phyloP scores from a whole-genome alignment of 2,113 vertebrate genomes.

The Notothenia rossii region DNA sequence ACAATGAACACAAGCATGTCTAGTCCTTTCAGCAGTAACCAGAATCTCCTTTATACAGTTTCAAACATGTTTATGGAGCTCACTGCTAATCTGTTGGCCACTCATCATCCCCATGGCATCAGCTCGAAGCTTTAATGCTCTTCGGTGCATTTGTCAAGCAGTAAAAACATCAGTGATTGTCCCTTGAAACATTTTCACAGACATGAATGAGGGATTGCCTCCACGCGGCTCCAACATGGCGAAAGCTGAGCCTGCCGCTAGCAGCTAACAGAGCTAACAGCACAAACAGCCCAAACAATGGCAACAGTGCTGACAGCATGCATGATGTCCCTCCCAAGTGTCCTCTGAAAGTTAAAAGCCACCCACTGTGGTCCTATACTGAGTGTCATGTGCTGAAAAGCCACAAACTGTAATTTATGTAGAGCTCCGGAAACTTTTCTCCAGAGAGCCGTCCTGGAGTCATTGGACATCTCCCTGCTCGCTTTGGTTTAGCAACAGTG shows the following conservation, averaged over 20 bases:
- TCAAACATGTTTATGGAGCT: background rate
- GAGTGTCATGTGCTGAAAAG: conserved; percentile 49
- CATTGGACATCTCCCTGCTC: conserved; percentile 18
- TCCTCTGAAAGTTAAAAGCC: conserved; percentile 38
- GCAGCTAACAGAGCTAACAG: too few relatives aligned
- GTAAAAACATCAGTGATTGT: too few relatives aligned
- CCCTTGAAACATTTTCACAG: too few relatives aligned
- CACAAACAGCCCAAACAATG: too few relatives aligned
- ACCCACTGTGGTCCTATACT: conserved; percentile 42
- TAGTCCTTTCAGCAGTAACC: background rate
- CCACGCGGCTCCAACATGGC: too few relatives aligned
- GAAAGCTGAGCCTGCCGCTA: too few relatives aligned
- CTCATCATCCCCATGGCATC: background rate
- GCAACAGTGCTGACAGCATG: too few relatives aligned
- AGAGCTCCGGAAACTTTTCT: conserved; percentile 29
- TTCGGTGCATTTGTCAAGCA: background rate
- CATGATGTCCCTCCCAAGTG: background rate
- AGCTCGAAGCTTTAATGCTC: background rate
- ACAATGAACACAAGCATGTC: background rate
- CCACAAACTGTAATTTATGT: conserved; percentile 33
- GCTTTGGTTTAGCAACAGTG: conserved; percentile 6
- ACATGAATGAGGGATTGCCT: too few relatives aligned
- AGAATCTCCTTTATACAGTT: background rate
- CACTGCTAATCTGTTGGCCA: background rate
- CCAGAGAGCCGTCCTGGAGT: conserved; percentile 28